phyloP scores from a whole-genome alignment of 2,113 vertebrate genomes.

The Ornithorhynchus anatinus region DNA sequence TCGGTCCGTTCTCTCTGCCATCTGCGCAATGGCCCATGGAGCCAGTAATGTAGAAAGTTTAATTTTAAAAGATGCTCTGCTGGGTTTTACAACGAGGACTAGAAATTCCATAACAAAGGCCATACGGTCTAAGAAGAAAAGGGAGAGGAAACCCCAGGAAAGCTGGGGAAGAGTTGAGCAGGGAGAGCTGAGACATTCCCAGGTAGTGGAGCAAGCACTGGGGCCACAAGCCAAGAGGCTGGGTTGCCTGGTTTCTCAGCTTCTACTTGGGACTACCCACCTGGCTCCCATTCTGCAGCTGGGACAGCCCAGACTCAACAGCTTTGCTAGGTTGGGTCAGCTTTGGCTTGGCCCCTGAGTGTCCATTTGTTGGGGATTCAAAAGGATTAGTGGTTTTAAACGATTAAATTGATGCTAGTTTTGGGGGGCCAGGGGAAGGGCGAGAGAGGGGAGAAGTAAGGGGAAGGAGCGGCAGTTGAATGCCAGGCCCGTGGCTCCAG shows the following conservation, averaged over 20 bases:
- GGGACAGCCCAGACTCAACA: no score
- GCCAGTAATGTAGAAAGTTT: background rate
- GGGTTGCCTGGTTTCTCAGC: background rate
- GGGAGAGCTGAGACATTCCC: background rate
- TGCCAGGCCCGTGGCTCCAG: no score
- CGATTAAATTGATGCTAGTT: no score
- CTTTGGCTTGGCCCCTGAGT: no score
- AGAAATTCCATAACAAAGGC: background rate
- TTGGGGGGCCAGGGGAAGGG: no score
- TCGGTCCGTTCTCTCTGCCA: background rate
- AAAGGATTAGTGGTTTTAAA: no score
- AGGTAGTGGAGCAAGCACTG: background rate
- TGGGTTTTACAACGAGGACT: background rate
- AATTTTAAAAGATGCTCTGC: background rate
- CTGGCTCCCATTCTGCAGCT: no score
- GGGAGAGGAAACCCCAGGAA: background rate
- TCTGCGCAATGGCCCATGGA: background rate
- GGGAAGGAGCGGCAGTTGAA: no score
- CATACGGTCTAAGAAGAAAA: background rate
- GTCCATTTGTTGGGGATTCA: no score
- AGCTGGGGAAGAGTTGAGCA: background rate
- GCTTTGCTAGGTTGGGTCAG: no score
- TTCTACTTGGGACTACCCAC: no score
- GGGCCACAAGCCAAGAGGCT: background rate
- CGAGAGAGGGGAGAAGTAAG: no score